Evolutionary conservation across 1,140 invertebrate species (phyloP), one percentile per base, ranked within the genome.

Genomic region (Cotesia glomerata): DNA sequence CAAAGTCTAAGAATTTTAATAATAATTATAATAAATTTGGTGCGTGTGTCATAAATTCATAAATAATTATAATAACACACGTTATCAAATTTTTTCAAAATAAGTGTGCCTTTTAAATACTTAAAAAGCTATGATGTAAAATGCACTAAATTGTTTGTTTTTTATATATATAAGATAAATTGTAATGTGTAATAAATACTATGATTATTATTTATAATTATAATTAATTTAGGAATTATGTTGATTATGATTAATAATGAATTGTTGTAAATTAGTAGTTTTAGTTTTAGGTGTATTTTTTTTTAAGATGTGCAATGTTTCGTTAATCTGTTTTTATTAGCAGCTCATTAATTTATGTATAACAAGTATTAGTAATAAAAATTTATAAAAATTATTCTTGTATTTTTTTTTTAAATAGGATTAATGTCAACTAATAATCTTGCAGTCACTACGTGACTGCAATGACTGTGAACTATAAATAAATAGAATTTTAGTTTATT

Each of bases 51-150:
- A 68, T 14, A 34, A 34, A 35, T 11, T 14, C 62, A 8, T 9
- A 62, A 52, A 71, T 32, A 63, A 71, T 58, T 26, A 52, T 14
- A 36, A 51, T n/a, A 63, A 13, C 61, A 32, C 14, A 45, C 39
- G 39, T 9, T 45, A 45, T 45, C 7, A 45, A 45, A 45, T 45
- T 45, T 9, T 45, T 45, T 45, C 8, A 11, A 61, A 69, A 63
- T 72, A 86, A 77, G 85, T 84, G 86, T 86, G 86, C 85, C 85
- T 87, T 87, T 80, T 86, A 86, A 85, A 81, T 85, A 86, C 84
- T 84, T 83, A 82, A 81, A 80, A 77, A 82, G 26, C 26, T 26
- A 26, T 3, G 26, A 45, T 45, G 39, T 45, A 45, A 11, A 45
- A 45, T 45, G 39, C 39, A 45, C 39, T 45, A 9, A 45, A 84